A percentile compares a stretch with the other conserved stretches of the same genome.
These are phyloP conservation scores for Spea bombifrons DNA, from an alignment of 2,113 vertebrate species.

Conservation along the genomic window DNA sequence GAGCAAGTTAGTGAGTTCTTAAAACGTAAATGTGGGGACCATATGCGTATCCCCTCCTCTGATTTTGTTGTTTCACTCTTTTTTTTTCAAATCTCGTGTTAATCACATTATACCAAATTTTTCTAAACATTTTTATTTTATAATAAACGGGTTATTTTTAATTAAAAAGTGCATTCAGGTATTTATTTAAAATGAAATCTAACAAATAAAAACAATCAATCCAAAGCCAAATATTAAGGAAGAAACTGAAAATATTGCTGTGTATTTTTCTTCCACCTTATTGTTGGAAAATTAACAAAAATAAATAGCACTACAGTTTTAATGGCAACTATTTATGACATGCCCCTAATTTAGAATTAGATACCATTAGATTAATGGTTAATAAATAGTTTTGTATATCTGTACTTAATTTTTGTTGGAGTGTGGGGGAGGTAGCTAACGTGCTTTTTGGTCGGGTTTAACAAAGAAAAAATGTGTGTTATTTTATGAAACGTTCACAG, in stretches of 20 bases:
- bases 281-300: not conserved
- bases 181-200: conserved; percentile 69
- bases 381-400: conserved; percentile 29
- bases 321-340: conserved; percentile 17
- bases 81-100: conserved; percentile 16
- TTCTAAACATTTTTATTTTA: conserved; percentile 1
- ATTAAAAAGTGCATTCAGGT: conserved; percentile 65
- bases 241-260: conserved; percentile 6
- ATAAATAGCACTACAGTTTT: not conserved
- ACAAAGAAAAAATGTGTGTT: conserved; percentile 21
- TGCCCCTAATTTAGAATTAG: conserved; percentile 26
- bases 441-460: conserved; percentile 12
- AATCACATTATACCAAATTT: conserved; percentile 37
- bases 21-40: conserved; percentile 40
- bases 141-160: conserved; percentile 70
- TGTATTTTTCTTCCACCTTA: not conserved
- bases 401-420: conserved; percentile 11
- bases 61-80: conserved; percentile 24
- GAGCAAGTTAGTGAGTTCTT: conserved; percentile 18
- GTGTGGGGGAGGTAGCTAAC: not conserved
- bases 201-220: conserved; percentile 54
- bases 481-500: conserved; percentile 25
- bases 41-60: conserved; percentile 23
- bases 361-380: not conserved
- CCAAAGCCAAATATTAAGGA: conserved; percentile 27